Evolutionary conservation across 2,797 vertebrate genomes (phyloP).

Genomic region (Lepus oiostolus): DNA sequence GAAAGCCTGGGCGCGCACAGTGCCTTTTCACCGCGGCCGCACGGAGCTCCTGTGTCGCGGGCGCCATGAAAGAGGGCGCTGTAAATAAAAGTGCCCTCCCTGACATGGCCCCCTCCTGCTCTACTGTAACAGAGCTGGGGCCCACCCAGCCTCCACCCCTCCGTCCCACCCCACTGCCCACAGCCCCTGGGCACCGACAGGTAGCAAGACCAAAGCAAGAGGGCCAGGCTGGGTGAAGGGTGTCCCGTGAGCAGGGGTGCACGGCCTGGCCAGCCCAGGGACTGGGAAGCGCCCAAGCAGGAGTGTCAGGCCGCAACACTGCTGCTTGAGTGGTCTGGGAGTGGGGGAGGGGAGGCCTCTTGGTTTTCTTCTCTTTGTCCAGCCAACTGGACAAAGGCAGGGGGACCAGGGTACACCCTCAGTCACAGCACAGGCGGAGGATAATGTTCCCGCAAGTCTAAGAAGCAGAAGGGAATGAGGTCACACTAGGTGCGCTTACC

Average conservation of each 20-base stretch:
- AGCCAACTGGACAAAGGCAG: constrained; percentile 27
- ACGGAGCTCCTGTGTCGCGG: constrained; percentile 90
- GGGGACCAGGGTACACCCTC: not conserved
- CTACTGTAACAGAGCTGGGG: constrained; percentile 91
- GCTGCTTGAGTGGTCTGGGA: not conserved
- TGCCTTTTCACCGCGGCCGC: constrained; percentile 89
- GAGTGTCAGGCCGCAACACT: not conserved
- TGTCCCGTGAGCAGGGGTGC: not conserved
- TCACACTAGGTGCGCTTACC: not conserved
- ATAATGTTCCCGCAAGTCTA: not conserved
- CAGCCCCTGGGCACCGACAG: constrained; percentile 78
- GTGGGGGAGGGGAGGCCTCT: not conserved
- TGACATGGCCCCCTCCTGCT: constrained; percentile 90
- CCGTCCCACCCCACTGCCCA: constrained; percentile 83
- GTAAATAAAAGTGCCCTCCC: constrained; percentile 92
- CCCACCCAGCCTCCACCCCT: constrained; percentile 83
- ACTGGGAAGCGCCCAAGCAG: constrained; percentile 21
- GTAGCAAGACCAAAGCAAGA: not conserved
- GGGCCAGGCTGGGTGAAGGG: not conserved
- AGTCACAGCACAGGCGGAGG: not conserved
- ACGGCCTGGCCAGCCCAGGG: not conserved
- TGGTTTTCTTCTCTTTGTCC: constrained; percentile 61
- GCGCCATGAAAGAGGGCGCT: constrained; percentile 93
- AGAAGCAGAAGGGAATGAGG: not conserved
- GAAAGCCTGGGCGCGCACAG: constrained; percentile 95